Percentiles rank a stretch among this genome's conserved stretches.
phyloP scores from a whole-genome alignment of 2,113 vertebrate genomes.

The Sphyrna mokarran region DNA sequence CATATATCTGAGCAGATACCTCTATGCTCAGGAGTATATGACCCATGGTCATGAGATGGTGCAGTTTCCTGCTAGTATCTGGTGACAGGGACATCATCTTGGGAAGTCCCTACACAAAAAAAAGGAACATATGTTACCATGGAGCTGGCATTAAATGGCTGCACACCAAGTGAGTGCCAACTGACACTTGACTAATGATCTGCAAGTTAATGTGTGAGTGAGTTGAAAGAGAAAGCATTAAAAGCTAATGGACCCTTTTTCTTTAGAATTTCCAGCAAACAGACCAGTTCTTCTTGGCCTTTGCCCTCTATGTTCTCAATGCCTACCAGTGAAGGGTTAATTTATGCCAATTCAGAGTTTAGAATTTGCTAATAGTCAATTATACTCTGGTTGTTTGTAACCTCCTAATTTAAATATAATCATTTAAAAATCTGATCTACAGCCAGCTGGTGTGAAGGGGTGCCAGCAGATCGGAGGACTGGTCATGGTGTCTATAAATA shows the following conservation, averaged over 20 bases:
- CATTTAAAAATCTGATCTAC: too few relatives aligned
- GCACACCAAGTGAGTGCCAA: neutral
- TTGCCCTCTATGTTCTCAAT: neutral
- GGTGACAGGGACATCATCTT: conserved; percentile 27
- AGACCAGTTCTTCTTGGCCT: neutral
- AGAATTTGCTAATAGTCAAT: neutral
- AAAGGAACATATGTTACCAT: neutral
- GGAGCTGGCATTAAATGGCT: neutral
- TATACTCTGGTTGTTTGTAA: neutral
- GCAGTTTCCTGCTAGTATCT: neutral
- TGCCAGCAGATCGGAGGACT: too few relatives aligned
- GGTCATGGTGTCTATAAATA: too few relatives aligned
- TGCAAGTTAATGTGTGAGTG: neutral
- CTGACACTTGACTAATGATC: neutral
- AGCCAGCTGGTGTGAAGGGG: too few relatives aligned
- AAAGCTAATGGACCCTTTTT: neutral
- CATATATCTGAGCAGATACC: neutral
- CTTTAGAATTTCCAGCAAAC: neutral
- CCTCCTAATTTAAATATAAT: neutral
- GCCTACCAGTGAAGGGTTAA: neutral
- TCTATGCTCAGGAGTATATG: conserved; percentile 2
- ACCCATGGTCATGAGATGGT: neutral
- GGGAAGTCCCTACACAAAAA: conserved; percentile 21
- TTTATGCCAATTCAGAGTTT: neutral
- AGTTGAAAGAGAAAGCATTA: neutral